Conservation (phyloP, 1,140 invertebrate species). For the Hypsibius dujardini region DNA sequence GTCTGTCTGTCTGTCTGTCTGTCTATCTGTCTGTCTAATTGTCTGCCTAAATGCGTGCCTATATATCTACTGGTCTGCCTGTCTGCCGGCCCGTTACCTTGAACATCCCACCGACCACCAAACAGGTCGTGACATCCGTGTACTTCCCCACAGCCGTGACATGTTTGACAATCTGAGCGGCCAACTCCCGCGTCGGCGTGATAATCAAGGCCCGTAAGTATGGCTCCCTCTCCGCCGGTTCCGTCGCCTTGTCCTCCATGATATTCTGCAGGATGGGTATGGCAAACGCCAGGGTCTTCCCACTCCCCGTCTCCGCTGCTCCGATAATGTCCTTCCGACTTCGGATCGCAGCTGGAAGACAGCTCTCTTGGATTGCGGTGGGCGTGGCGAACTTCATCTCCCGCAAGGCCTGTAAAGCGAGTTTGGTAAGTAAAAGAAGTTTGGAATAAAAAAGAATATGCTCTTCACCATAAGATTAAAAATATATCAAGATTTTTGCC, state of each 20-base stretch:
- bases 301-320: slow-evolving; percentile 91
- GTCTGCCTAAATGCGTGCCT: no score
- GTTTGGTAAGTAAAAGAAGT: slow-evolving; percentile 24
- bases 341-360: slow-evolving; percentile 64
- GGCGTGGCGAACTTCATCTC: slow-evolving; percentile 59
- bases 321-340: slow-evolving; percentile 72
- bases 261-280: slow-evolving; percentile 75
- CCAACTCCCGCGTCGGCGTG: slow-evolving; percentile 84
- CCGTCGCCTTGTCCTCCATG: slow-evolving; percentile 41
- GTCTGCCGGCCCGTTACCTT: neutral
- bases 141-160: slow-evolving; percentile 59
- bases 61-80: no score
- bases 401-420: slow-evolving; percentile 38
- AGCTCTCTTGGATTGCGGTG: slow-evolving; percentile 57
- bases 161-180: slow-evolving; percentile 77
- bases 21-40: no score
- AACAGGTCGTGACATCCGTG: slow-evolving; percentile 42
- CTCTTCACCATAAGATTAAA: no score
- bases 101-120: slow-evolving; percentile 18
- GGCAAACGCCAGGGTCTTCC: slow-evolving; percentile 89
- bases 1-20: no score
- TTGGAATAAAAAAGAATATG: slow-evolving; percentile 49
- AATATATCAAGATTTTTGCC: no score
- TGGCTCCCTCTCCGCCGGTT: slow-evolving; percentile 21
- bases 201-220: slow-evolving; percentile 54